phyloP scores from a whole-genome alignment of 2,888 invertebrate species.

The Rhagonycha fulva region DNA sequence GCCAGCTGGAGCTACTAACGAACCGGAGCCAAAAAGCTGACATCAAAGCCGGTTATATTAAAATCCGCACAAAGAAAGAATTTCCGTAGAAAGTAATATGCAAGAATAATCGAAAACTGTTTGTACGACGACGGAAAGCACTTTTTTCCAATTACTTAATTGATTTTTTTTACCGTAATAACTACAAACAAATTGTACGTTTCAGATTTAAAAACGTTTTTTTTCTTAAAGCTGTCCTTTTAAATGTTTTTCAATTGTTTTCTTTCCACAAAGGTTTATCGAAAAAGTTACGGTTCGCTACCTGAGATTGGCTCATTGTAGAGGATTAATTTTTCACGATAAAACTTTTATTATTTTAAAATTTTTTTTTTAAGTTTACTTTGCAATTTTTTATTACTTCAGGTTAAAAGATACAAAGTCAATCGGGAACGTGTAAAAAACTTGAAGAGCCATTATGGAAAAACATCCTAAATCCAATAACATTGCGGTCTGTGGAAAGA shows the following conservation, averaged over 20 bases:
- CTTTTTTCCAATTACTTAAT: constrained; percentile 17
- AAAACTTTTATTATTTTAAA: not conserved
- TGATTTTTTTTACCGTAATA: constrained; percentile 20
- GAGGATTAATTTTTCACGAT: not conserved
- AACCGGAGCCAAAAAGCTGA: constrained; percentile 46
- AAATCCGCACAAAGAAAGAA: constrained; percentile 48
- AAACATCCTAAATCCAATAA: constrained; percentile 49
- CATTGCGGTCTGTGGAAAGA: constrained; percentile 37
- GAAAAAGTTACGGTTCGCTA: not conserved
- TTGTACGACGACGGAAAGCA: constrained; percentile 17
- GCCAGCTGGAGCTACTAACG: constrained; percentile 51
- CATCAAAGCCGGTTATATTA: constrained; percentile 52
- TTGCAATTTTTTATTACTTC: not conserved
- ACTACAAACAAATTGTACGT: not conserved
- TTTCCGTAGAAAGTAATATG: constrained; percentile 35
- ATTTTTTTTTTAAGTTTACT: not conserved
- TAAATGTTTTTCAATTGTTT: not conserved
- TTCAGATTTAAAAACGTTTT: constrained; percentile 27
- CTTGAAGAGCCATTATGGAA: constrained; percentile 42
- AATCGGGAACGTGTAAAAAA: constrained; percentile 41
- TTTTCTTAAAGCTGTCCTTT: not conserved
- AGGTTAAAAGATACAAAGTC: constrained; percentile 33
- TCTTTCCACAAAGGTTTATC: not conserved
- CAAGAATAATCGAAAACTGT: constrained; percentile 28
- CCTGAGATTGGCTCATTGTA: not conserved